Conservation (phyloP, 2,888 invertebrate genomes). For the Stenotaenia linearis region DNA sequence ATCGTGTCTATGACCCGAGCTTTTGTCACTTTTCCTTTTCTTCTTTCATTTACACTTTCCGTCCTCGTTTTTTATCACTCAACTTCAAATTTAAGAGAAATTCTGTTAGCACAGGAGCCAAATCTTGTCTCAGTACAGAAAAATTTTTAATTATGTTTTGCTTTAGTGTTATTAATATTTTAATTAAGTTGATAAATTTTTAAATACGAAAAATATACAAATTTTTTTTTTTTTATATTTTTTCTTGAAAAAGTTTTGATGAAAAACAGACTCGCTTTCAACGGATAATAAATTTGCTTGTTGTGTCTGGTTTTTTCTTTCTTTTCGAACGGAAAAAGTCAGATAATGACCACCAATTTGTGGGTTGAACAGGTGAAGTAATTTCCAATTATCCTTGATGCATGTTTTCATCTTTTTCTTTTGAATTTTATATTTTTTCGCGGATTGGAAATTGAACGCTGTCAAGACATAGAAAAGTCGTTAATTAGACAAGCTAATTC, state of each 20-base stretch:
- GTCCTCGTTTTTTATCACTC: background rate
- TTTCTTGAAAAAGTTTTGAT: background rate
- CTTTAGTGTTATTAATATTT: too few relatives aligned
- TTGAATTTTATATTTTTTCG: background rate
- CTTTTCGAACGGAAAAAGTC: conserved; percentile 91
- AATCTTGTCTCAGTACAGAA: background rate
- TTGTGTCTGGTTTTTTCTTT: conserved; percentile 42
- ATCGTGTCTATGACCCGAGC: background rate
- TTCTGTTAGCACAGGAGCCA: background rate
- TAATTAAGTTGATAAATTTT: too few relatives aligned
- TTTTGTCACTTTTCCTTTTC: background rate
- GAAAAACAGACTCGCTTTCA: background rate
- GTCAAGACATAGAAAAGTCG: conserved; percentile 13
- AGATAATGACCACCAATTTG: conserved; percentile 97
- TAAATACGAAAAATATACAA: too few relatives aligned
- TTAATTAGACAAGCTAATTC: conserved; percentile 26
- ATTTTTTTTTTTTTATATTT: background rate
- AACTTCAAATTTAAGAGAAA: background rate
- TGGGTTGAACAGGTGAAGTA: conserved; percentile 91
- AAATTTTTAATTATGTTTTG: too few relatives aligned
- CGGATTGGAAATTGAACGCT: conserved; percentile 17
- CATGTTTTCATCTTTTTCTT: background rate
- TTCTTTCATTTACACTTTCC: conserved; percentile 10
- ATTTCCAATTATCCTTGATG: conserved; percentile 5
- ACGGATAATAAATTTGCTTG: background rate